Evolutionary conservation across 2,113 vertebrate species (phyloP).

Genomic region (Dryoscopus gambensis): DNA sequence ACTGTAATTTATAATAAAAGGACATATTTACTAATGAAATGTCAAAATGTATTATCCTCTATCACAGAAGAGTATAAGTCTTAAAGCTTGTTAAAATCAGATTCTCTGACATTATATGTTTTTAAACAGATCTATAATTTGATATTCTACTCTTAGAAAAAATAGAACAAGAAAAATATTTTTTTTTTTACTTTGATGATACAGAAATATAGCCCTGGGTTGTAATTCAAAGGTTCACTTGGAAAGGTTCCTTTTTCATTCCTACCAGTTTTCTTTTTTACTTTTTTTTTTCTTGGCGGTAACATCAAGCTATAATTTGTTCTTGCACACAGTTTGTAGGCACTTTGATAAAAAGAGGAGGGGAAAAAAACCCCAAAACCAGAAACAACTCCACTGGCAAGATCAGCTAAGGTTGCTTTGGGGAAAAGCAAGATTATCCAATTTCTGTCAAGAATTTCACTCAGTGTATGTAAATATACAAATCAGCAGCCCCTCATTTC

Average conservation of each 20-base stretch:
- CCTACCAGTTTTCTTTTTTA: background rate
- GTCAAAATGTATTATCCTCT: background rate
- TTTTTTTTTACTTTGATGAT: background rate
- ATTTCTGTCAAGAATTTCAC: background rate
- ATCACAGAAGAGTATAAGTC: background rate
- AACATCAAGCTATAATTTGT: background rate
- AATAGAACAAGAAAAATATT: background rate
- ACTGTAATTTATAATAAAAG: background rate
- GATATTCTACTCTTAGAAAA: background rate
- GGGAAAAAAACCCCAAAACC: rapidly evolving
- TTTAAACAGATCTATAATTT: background rate
- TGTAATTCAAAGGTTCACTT: background rate
- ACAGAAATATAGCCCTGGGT: background rate
- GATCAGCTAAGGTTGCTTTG: background rate
- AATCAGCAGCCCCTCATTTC: background rate
- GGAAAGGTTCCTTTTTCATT: background rate
- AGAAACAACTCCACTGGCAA: background rate
- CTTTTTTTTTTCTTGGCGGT: background rate
- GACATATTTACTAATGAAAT: background rate
- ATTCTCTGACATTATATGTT: background rate
- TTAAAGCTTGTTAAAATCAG: background rate
- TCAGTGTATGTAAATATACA: background rate
- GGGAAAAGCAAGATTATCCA: background rate
- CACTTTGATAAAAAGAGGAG: background rate
- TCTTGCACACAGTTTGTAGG: background rate